Evolutionary conservation across 2,113 vertebrate genomes (phyloP), one percentile per base, ranked within the genome.

Genomic region (Periophthalmodon schlosseri): DNA sequence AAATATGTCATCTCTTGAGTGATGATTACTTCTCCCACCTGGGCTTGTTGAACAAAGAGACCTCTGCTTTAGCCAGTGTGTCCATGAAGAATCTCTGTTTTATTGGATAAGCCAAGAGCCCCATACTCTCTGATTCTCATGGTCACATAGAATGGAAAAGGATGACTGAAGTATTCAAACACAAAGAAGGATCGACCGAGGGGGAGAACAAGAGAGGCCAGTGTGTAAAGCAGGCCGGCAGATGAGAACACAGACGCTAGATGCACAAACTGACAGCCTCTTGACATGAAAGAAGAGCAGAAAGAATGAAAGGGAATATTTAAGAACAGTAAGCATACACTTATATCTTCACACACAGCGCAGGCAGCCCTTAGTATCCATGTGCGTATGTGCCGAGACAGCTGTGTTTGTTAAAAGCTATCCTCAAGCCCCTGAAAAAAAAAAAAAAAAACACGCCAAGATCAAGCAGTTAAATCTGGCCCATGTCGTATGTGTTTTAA

Each of bases 291-390:
- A 91, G 89, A 83, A 88, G 84, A 82, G 49, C 64, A 71, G 76
- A 84, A 72, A 69, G 67, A 88, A 91, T 87, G 87, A 88, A 91
- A 90, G 89, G 73, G 87, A 89, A 92, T 91, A 83, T 86, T 89
- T 85, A 90, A 61, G 85, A 86, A 87, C 82, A 79, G 72, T 88
- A 91, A 91, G 84, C 87, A 86, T 81, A 81, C 84, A 84, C 87
- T 91, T 92, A 84, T 84, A 84, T 84, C 75, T 63, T 70, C 72
- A 77, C 86, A 84, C 78, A 68, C 28, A 47, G 63, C 64, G 33
- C 28, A 49, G 63, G 73, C 33, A 61, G 44, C 61, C 47, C 69
- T 66, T 11, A 44, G 69, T 71, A 74, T 12, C 60, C 15, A 18
- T 21, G 16, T 50, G 73, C 39, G 56, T 70, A 60, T 67, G 69